Conservation (phyloP, 2,888 invertebrate genomes). For the Sylvicola cinctus region DNA sequence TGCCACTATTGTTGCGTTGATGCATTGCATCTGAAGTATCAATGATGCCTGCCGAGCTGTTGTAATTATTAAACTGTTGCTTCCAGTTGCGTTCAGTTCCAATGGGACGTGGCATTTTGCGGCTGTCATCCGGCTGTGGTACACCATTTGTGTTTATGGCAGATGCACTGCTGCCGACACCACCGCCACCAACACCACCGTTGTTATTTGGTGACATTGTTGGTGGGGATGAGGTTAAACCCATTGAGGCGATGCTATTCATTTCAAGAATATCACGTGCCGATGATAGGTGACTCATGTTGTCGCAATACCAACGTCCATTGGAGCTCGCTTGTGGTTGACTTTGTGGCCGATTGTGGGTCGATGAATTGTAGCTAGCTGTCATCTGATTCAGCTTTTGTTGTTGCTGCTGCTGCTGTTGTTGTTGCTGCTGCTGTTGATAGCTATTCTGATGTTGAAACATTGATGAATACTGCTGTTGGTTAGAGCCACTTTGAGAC, state of each 20-base stretch:
- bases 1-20: neutral
- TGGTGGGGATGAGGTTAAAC: constrained; percentile 17
- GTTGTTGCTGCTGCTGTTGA: constrained; percentile 4
- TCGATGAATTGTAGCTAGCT: no score
- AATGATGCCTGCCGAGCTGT: constrained; percentile 1
- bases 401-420: constrained; percentile 9
- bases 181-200: constrained; percentile 11
- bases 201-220: constrained; percentile 25
- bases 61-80: constrained; percentile 5
- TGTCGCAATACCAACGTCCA: constrained; percentile 11
- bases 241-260: constrained; percentile 17
- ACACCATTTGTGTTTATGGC: constrained; percentile 1
- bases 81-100: constrained; percentile 48
- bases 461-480: neutral
- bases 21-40: constrained; percentile 1
- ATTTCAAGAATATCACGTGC: constrained; percentile 20
- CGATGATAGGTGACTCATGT: constrained; percentile 9
- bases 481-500: neutral
- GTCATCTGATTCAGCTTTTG: constrained; percentile 4
- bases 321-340: constrained; percentile 16
- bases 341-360: constrained; percentile 13
- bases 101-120: constrained; percentile 45
- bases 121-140: constrained; percentile 16
- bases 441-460: constrained; percentile 1
- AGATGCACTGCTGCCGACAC: constrained; percentile 7